Evolutionary conservation across 2,113 vertebrate genomes (phyloP), one percentile per base, ranked within the genome.

Genomic region (Gallinago paraguaiae): DNA sequence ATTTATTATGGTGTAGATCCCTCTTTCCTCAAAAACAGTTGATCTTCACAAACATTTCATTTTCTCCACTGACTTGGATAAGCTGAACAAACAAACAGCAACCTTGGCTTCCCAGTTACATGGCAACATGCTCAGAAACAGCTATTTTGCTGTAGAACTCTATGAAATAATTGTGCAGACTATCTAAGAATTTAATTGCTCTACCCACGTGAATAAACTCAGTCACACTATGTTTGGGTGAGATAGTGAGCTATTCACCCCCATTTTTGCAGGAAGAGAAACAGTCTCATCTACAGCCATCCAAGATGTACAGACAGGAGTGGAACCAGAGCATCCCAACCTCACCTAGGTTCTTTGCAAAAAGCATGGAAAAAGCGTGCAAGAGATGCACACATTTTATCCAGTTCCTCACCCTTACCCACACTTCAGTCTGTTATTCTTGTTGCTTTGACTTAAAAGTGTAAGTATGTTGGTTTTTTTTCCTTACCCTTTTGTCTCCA

Each of bases 401-500:
- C 79, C 6, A 17, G 5, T 63, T 91, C 33, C 86, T 93, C 56
- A 91, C 11, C 23, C 16, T 51, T 51, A 31, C 6, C 17, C 17
- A 23, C 46, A 20, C 17, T 61, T 76, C 54, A 63, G 27, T 22
- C 41, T 5, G 8, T 64, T 61, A 45, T 71, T 86, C 51, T 65
- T 82, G 68, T 81, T 94, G 76, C 59, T 96, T 96, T 92, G 61
- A 91, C 56, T 85, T 90, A 15, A 83, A 84, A 70, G 22, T 27
- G 65, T 35, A 5, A 10, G 3, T 17, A 4, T 23, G 13, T 4
- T 2, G 11, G 2, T 5, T 11, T 53, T 11, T 53, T 24, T 57
- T 39, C 27, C 13, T 75, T 79, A 82, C 33, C 24, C 14, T 64
- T 89, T 95, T 45, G 65, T 95, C 88, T 95, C 61, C 35, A 81